Percentiles rank a stretch among this genome's conserved stretches.
Conservation (phyloP, 1,140 invertebrate genomes). For the Papilio xuthus region DNA sequence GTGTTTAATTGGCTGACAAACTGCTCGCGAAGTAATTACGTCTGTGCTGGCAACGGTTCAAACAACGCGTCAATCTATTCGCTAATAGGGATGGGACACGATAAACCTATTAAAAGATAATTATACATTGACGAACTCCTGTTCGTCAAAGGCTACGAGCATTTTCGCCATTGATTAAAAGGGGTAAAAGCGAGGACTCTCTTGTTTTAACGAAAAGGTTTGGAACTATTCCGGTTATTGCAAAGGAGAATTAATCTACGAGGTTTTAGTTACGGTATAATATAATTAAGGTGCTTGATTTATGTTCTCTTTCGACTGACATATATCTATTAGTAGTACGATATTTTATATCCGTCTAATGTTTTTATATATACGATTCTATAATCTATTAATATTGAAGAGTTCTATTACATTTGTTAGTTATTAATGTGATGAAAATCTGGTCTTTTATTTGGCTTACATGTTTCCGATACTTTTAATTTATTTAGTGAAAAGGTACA, state of each 20-base stretch:
- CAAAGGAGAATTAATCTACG: background rate
- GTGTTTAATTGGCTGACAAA: constrained; percentile 80
- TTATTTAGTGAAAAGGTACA: background rate
- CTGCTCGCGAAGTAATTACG: constrained; percentile 78
- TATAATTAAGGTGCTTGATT: no score
- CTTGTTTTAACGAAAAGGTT: background rate
- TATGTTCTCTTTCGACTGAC: background rate
- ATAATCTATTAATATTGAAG: background rate
- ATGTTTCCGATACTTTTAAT: background rate
- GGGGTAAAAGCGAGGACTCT: background rate
- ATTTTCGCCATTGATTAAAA: background rate
- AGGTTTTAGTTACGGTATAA: no score
- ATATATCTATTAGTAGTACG: no score
- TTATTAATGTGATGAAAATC: background rate
- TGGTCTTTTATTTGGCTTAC: background rate
- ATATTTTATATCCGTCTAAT: no score
- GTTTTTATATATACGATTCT: no score
- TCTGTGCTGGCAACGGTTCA: constrained; percentile 66
- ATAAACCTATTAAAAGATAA: constrained; percentile 10
- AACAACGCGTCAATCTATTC: constrained; percentile 71
- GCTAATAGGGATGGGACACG: constrained; percentile 48
- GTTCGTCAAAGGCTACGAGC: background rate
- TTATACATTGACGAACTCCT: constrained; percentile 1
- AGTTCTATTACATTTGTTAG: background rate
- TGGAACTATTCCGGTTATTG: background rate